Conservation (phyloP, 2,888 invertebrate genomes). For the Carabus problematicus region DNA sequence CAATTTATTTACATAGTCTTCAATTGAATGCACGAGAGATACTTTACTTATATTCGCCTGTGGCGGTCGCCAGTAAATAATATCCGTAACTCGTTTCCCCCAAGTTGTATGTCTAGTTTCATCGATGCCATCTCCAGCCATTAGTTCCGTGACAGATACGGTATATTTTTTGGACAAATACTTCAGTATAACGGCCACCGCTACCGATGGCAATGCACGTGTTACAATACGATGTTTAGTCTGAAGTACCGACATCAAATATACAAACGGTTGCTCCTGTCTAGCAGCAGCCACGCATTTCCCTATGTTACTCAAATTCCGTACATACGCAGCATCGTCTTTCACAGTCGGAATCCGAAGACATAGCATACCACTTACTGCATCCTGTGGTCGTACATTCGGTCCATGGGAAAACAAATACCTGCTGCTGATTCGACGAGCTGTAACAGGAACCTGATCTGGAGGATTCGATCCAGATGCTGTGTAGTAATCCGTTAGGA, state of each 20-base stretch:
- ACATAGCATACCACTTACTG: conserved; percentile 69
- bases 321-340: conserved; percentile 50
- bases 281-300: conserved; percentile 58
- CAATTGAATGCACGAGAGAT: conserved; percentile 13
- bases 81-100: conserved; percentile 69
- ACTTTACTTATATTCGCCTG: conserved; percentile 77
- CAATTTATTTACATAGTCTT: background rate
- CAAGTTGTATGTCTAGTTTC: conserved; percentile 66
- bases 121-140: conserved; percentile 56
- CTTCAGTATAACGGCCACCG: conserved; percentile 66
- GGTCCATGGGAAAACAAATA: conserved; percentile 64
- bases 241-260: conserved; percentile 63
- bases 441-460: conserved; percentile 68
- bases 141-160: conserved; percentile 69
- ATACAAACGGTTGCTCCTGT: conserved; percentile 62
- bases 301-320: conserved; percentile 57
- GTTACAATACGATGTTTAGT: conserved; percentile 67
- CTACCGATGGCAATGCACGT: conserved; percentile 67
- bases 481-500: conserved; percentile 70
- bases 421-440: conserved; percentile 64
- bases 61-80: conserved; percentile 76
- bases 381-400: conserved; percentile 56
- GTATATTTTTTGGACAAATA: conserved; percentile 72
- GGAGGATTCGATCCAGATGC: conserved; percentile 64
- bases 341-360: conserved; percentile 67